phyloP scores from a whole-genome alignment of 2,888 invertebrate genomes.

The Panzeria rudis region DNA sequence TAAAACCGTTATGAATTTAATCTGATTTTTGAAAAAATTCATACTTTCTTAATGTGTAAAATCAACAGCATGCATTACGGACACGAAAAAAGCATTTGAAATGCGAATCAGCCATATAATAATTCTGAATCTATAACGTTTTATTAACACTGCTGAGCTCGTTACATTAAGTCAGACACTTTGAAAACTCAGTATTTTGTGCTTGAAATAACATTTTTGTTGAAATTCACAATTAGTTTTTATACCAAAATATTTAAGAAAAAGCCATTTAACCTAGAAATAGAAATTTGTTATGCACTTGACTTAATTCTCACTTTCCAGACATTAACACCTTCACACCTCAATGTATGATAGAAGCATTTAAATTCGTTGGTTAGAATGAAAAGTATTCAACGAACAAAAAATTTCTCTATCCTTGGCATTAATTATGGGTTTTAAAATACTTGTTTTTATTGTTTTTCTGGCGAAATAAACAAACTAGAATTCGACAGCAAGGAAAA shows the following conservation, averaged over 20 bases:
- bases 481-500: conserved; percentile 42
- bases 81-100: too few species aligned
- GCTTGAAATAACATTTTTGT: background rate
- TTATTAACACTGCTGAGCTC: too few species aligned
- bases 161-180: too few species aligned
- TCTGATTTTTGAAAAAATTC: too few species aligned
- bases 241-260: background rate
- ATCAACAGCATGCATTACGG: too few species aligned
- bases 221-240: background rate
- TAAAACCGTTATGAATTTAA: too few species aligned
- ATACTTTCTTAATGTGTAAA: too few species aligned
- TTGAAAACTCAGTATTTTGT: too few species aligned
- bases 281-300: conserved; percentile 18
- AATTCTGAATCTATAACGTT: too few species aligned
- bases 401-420: conserved; percentile 67
- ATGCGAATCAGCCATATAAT: too few species aligned
- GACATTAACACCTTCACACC: conserved; percentile 66
- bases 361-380: background rate
- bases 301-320: conserved; percentile 17
- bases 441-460: conserved; percentile 57
- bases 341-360: conserved; percentile 19
- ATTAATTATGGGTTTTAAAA: conserved; percentile 65
- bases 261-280: background rate
- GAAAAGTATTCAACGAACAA: conserved; percentile 15
- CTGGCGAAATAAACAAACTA: conserved; percentile 41